These are phyloP conservation scores for Chelonia mydas DNA, from an alignment of 2,797 vertebrate genomes.

Conservation along the genomic window DNA sequence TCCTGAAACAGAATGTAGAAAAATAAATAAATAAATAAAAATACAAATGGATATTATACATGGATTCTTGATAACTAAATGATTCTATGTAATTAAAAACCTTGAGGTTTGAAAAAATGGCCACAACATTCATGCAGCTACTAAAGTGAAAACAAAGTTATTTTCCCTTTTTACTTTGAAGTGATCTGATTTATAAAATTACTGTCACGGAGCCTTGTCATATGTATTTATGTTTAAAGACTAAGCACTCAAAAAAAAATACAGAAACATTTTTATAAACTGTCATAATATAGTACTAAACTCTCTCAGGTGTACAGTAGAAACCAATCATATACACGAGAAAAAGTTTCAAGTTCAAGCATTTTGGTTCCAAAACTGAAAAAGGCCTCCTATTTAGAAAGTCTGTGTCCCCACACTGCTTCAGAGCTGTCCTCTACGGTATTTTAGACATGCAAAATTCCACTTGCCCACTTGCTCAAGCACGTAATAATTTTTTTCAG, in stretches of 20 bases:
- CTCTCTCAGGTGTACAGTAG: not conserved
- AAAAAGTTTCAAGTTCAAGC: not conserved
- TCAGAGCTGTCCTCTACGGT: not conserved
- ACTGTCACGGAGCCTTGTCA: not conserved
- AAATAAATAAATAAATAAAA: not conserved
- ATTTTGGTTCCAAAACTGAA: not conserved
- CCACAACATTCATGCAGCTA: not conserved
- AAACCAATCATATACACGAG: not conserved
- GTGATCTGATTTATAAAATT: not conserved
- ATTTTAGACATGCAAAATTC: not conserved
- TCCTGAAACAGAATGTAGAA: slow-evolving; percentile 74
- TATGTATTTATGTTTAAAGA: not conserved
- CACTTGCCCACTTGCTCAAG: not conserved
- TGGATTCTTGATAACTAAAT: not conserved
- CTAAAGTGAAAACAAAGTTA: not conserved
- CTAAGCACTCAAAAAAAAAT: not conserved
- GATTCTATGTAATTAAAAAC: not conserved
- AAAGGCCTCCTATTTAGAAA: not conserved
- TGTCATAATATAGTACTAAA: no score
- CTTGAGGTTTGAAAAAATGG: not conserved
- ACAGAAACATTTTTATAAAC: not conserved
- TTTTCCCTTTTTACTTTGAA: not conserved
- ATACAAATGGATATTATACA: not conserved
- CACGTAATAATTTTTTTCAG: not conserved
- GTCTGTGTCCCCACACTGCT: not conserved